These are phyloP conservation scores for Sphinx pinastri DNA, from an alignment of 2,888 invertebrate species.

Conservation along the genomic window DNA sequence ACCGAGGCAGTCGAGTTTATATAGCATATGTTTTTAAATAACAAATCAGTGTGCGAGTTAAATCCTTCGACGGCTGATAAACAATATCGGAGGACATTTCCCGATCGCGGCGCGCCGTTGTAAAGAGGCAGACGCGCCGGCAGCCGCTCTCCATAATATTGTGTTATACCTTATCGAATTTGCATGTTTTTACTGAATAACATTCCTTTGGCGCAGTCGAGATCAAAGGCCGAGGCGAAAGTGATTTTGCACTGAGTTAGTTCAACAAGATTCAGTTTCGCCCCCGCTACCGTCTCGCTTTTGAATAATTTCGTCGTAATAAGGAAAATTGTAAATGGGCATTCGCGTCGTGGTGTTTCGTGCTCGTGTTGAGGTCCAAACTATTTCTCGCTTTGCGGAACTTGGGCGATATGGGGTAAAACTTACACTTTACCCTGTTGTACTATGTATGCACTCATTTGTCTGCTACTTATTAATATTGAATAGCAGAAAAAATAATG, in stretches of 20 bases:
- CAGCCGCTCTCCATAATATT: conserved; percentile 76
- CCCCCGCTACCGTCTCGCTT: conserved; percentile 67
- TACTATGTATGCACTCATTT: neutral
- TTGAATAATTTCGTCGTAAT: conserved; percentile 81
- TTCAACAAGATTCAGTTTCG: conserved; percentile 81
- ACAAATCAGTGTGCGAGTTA: conserved; percentile 4
- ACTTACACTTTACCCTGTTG: neutral
- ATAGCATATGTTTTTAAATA: neutral
- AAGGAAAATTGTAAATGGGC: conserved; percentile 79
- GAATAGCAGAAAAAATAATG: too few relatives aligned
- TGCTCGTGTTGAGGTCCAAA: conserved; percentile 31
- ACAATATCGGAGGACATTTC: conserved; percentile 64
- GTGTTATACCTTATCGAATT: conserved; percentile 84
- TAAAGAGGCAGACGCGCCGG: conserved; percentile 52
- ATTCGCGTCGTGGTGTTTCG: conserved; percentile 65
- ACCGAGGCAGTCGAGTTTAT: neutral
- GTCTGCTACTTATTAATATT: neutral
- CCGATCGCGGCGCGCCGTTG: conserved; percentile 55
- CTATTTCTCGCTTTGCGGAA: neutral
- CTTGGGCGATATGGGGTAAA: neutral
- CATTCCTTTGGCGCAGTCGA: conserved; percentile 81
- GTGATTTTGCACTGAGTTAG: conserved; percentile 84
- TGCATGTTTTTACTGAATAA: conserved; percentile 84
- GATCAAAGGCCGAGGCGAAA: conserved; percentile 81
- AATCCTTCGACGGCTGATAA: conserved; percentile 47